Evolutionary conservation across 2,797 vertebrate species (phyloP), one percentile per base, ranked within the genome.

Genomic region (Xiphorhynchus erythropygius): DNA sequence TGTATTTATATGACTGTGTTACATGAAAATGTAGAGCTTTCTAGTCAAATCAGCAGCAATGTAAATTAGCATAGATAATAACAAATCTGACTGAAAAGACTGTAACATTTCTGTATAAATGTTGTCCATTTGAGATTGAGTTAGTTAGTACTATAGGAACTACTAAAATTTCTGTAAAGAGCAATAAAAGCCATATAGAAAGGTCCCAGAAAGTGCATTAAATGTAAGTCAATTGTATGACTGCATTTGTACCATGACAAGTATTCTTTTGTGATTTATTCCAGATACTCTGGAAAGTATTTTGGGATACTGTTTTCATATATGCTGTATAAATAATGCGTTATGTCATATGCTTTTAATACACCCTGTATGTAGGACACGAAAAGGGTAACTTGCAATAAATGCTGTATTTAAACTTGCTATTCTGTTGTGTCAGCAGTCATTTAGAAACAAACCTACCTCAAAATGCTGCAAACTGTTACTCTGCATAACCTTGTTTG

Each of bases 271-370:
- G 63, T 84, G 86, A 87, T 89, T 91, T 92, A 71, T 71, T 95
- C 60, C 77, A 88, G 89, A 70, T 80, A 70, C 52, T 74, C 80
- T 94, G 89, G 87, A 82, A 94, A 87, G 89, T 90, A 91, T 94
- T 97, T 96, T 93, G 85, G 70, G 83, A 96, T 93, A 91, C 67
- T 70, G n/a, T 94, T 96, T 95, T 93, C 85, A 64, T 91, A 94
- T 64, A 50, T 23, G 56, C 76, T 82, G 42, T 90, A 79, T 52
- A 93, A 90, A 93, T 76, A 84, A 81, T 82, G 91, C 80, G 50
- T 93, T 94, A 60, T 2, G 1, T 67, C 74, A 37, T 90, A 87
- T 81, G 96, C 95, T 94, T 96, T 94, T 94, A 92, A 94, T 93
- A 96, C 46, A 73, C 64, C 56, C 4, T 5, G 33, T 87, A 89